These are phyloP conservation scores for Acrobasis suavella DNA, from an alignment of 2,888 invertebrate genomes.

Conservation along the genomic window DNA sequence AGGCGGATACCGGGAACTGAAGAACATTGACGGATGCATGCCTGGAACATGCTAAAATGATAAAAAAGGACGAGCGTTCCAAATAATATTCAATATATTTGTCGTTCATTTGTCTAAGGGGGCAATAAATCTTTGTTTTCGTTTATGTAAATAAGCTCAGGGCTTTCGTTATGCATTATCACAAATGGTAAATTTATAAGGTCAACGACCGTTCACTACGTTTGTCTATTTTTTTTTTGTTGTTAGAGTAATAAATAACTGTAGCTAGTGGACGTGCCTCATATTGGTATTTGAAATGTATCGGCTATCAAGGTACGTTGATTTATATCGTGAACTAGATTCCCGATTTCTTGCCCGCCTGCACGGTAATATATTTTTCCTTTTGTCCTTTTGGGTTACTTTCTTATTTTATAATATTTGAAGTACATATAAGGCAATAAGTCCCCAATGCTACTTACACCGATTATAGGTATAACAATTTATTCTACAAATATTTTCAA, in stretches of 20 bases:
- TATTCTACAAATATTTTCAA: too few species aligned
- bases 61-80: too few species aligned
- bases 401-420: background rate
- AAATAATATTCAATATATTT: background rate
- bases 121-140: constrained; percentile 15
- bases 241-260: constrained; percentile 13
- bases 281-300: constrained; percentile 8
- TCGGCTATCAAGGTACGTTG: constrained; percentile 2
- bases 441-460: too few species aligned
- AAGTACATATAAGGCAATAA: background rate
- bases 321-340: constrained; percentile 6
- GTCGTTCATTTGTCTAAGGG: background rate
- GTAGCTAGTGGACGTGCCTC: constrained; percentile 5
- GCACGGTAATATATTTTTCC: background rate
- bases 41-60: too few species aligned
- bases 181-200: constrained; percentile 24
- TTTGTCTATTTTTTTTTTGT: constrained; percentile 2
- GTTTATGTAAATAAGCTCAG: constrained; percentile 17
- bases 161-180: constrained; percentile 16
- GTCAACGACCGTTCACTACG: constrained; percentile 2
- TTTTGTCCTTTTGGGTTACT: too few species aligned
- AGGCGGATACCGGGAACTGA: too few species aligned
- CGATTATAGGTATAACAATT: too few species aligned
- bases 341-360: constrained; percentile 4
- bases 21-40: too few species aligned